A percentile compares a stretch with the other conserved stretches of the same genome.
phyloP scores from a whole-genome alignment of 2,113 vertebrate species.

The Myotis davidii region DNA sequence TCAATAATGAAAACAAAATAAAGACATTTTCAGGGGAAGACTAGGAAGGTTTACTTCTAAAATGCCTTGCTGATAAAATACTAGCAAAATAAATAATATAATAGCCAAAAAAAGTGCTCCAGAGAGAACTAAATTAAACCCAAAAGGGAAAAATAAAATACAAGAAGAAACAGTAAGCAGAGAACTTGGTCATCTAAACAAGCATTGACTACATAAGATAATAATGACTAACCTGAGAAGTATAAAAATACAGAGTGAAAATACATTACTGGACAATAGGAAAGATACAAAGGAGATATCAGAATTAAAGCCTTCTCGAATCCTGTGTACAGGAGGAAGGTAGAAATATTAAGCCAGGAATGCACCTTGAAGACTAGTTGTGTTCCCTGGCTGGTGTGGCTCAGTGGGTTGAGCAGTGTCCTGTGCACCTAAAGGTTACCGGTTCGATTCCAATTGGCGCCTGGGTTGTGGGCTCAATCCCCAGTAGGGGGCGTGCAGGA shows the following conservation, averaged over 20 bases:
- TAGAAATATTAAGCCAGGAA: neutral
- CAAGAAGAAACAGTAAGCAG: neutral
- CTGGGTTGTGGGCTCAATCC: no score
- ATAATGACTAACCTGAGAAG: neutral
- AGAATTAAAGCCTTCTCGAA: neutral
- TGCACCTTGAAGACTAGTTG: neutral
- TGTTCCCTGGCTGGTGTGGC: no score
- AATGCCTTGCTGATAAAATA: neutral
- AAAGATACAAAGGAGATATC: neutral
- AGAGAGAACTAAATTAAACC: neutral
- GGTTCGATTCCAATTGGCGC: no score
- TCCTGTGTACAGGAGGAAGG: neutral
- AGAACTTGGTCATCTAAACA: neutral
- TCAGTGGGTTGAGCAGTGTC: no score
- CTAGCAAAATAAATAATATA: neutral
- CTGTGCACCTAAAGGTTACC: no score
- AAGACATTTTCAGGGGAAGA: neutral
- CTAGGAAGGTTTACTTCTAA: neutral
- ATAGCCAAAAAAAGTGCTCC: neutral
- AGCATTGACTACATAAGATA: neutral
- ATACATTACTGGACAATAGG: neutral
- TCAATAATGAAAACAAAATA: neutral
- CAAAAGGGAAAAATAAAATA: neutral
- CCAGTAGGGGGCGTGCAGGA: no score
- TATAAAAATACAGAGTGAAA: neutral